Conservation (phyloP, 2,113 vertebrate genomes). For the Elachura formosa region DNA sequence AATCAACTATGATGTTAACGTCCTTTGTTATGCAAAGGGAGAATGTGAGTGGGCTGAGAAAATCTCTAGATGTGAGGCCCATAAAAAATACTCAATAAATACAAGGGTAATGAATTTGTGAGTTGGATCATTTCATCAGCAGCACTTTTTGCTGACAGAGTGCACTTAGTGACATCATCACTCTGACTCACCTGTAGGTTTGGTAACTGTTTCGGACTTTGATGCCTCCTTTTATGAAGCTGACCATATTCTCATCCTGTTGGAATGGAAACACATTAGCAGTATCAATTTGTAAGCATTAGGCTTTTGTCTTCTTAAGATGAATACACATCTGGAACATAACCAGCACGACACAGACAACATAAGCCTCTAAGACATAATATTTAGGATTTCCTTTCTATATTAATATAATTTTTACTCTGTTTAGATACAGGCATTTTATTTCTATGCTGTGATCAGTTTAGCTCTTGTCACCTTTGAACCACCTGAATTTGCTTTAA, state of each 20-base stretch:
- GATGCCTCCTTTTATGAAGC: constrained; percentile 97
- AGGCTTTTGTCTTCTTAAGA: neutral
- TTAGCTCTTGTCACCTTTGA: neutral
- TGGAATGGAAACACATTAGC: constrained; percentile 7
- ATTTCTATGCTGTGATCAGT: neutral
- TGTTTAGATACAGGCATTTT: neutral
- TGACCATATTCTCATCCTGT: constrained; percentile 98
- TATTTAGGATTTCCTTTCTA: neutral
- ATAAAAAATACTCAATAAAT: neutral
- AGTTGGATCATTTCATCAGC: neutral
- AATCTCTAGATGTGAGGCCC: neutral
- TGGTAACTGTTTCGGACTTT: constrained; percentile 97
- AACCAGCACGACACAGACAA: neutral
- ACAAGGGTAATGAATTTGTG: neutral
- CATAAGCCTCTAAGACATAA: neutral
- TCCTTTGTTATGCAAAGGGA: neutral
- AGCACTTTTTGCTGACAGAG: neutral
- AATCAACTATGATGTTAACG: neutral
- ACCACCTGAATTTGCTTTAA: neutral
- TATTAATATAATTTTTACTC: neutral
- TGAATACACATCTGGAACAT: neutral
- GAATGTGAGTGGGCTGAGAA: neutral
- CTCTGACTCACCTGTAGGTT: constrained; percentile 87
- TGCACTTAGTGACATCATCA: neutral
- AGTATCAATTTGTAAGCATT: neutral